Base-by-base conservation (phyloP, 2,797 vertebrate genomes). In the Poeciliopsis infans region DNA sequence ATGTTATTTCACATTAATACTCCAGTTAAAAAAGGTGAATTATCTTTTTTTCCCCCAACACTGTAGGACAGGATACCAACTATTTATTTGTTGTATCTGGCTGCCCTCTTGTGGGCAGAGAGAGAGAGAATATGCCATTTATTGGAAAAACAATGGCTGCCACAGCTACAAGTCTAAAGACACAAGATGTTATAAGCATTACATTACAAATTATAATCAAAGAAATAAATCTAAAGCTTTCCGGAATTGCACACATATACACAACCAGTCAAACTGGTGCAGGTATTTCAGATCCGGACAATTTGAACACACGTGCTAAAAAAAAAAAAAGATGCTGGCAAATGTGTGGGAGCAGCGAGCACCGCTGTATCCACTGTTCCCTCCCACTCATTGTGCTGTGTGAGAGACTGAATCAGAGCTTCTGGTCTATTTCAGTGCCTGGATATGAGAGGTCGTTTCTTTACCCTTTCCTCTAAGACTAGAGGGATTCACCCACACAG, bases 381-480 rank as follows among this genome's bases (percentile, higher is more conserved):
- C 90, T 91, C 91, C 91, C 83, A 94, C 91, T 91, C 93, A 49
- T 76, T 75, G 81, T 28, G 74, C 87, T 84, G 57, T 79, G 84
- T 77, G 85, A 64, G 28, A 79, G 13, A 73, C 77, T 74, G 87
- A 90, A 76, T 66, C 81, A 86, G 80, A 89, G 87, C 87, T 80
- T 90, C 88, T 83, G 80, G 82, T 91, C 87, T 94, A 93, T 94
- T 94, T 93, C 87, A 84, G 91, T 82, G 79, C 75, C 78, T 79
- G 68, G 80, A 84, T 77, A 86, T 85, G 80, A 81, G 81, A 88
- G 73, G 78, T 75, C 77, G 86, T 90, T 92, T 92, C 82, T 91
- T 88, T 87, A 81, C 79, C 79, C 77, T 87, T 92, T 80, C 83
- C 80, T 89, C 45, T 61, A 87, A 87, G 85, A 90, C 84, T 83